These are phyloP conservation scores for Australoheros facetus DNA, from an alignment of 2,797 vertebrate species.

Conservation along the genomic window DNA sequence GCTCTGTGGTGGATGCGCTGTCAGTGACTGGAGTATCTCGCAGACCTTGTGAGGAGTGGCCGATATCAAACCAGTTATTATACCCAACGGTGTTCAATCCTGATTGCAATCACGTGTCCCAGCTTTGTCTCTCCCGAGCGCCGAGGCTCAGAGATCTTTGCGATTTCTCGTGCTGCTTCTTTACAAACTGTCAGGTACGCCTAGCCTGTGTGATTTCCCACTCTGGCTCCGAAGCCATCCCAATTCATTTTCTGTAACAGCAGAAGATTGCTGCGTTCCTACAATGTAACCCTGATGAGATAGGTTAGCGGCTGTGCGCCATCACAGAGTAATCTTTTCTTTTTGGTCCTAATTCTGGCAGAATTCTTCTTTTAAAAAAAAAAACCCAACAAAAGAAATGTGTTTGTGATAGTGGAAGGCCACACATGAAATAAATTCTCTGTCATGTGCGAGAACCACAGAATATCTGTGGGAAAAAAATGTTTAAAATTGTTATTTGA, in stretches of 20 bases:
- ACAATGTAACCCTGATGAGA: constrained; percentile 60
- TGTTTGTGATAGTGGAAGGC: neutral
- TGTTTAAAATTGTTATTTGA: neutral
- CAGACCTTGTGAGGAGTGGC: constrained; percentile 34
- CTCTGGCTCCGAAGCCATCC: constrained; percentile 44
- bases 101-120: constrained; percentile 76
- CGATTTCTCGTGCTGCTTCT: constrained; percentile 39
- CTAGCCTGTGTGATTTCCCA: constrained; percentile 40
- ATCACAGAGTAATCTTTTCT: constrained; percentile 12
- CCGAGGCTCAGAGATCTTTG: constrained; percentile 27
- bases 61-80: constrained; percentile 64
- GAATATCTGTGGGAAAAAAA: neutral
- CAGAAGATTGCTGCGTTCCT: constrained; percentile 49
- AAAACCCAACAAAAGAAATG: neutral
- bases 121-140: constrained; percentile 49
- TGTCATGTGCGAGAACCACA: neutral
- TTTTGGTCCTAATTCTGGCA: constrained; percentile 8
- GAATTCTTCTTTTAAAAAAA: neutral
- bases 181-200: constrained; percentile 46
- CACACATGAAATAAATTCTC: neutral
- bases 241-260: constrained; percentile 59
- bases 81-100: constrained; percentile 38
- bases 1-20: constrained; percentile 31
- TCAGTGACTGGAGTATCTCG: constrained; percentile 31
- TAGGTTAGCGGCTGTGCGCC: constrained; percentile 37